Evolutionary conservation across 1,140 invertebrate genomes (phyloP), one percentile per base, ranked within the genome.

Genomic region (Drosophila gunungcola): DNA sequence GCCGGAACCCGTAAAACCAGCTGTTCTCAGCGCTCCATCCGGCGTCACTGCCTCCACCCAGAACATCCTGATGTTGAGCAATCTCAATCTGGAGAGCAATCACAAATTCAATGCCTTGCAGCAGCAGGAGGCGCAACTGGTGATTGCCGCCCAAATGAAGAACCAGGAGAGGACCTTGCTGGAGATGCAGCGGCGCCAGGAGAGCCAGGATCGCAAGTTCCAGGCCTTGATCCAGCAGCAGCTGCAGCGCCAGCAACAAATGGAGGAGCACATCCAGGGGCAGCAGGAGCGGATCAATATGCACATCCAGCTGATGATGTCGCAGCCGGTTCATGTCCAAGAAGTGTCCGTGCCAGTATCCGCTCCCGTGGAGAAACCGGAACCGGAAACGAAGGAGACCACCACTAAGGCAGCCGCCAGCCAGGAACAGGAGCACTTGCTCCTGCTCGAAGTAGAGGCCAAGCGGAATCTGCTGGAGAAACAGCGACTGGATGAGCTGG

Each of bases 221-320:
- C 93, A 93, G 63, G 52, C 73, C 2, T 73, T 94, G 2, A 60
- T 94, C 4, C 92, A 93, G 60, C 91, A 92, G 51, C 93, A 94
- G 49, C 76, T 94, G 43, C 82, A 93, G 48, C 93, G 93, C 45
- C 93, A 94, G 62, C 92, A 93, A 52, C 84, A 92, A 60, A 90
- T 94, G 72, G 93, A 94, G 75, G 92, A 93, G 51, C 92, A 93
- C 52, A 93, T 94, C 60, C 85, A 93, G 41, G 58, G 90, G 9
- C 93, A 94, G 74, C 93, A 94, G 70, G 93, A 94, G 63, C 84
- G 93, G 4, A 93, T 94, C 10, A 94, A 93, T 78, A 91, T 93
- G 75, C 93, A 94, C 52, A 93, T 94, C 10, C 92, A 94, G 55
- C 72, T 93, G 11, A 74, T 94, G 72, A 91, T 94, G 75, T 78